Evolutionary conservation across 2,888 invertebrate genomes (phyloP).

Genomic region (Portevinia maculata): DNA sequence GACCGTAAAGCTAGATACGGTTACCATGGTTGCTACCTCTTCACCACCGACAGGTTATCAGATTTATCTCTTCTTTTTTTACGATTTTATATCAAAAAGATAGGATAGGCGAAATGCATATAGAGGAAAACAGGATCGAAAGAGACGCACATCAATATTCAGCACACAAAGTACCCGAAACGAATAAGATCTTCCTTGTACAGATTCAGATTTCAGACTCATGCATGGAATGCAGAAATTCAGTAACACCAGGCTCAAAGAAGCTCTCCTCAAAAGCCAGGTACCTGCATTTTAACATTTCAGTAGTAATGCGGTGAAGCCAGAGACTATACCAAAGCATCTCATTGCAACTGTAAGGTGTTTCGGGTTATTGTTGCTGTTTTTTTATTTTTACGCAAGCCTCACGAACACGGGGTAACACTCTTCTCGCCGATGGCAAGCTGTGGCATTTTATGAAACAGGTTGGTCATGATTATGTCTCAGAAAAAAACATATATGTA

Average conservation of each 20-base stretch:
- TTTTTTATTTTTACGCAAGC: conserved; percentile 1
- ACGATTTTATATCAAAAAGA: conserved; percentile 36
- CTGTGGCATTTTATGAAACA: conserved; percentile 68
- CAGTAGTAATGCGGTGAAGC: conserved; percentile 40
- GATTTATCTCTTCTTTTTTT: conserved; percentile 30
- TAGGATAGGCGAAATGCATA: not conserved
- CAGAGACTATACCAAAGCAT: conserved; percentile 54
- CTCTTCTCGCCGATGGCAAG: conserved; percentile 29
- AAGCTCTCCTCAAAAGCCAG: conserved; percentile 35
- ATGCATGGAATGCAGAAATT: conserved; percentile 50
- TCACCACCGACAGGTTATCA: conserved; percentile 47
- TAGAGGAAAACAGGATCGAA: conserved; percentile 27
- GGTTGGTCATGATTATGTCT: conserved; percentile 73
- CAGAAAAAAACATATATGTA: conserved; percentile 46
- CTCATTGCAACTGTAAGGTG: conserved; percentile 35
- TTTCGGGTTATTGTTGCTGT: conserved; percentile 20
- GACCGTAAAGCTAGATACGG: conserved; percentile 17
- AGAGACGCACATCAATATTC: conserved; percentile 39
- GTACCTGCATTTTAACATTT: conserved; percentile 48
- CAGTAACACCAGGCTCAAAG: conserved; percentile 56
- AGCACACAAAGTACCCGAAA: conserved; percentile 2
- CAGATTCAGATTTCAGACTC: too few relatives aligned
- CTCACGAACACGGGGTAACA: conserved; percentile 50
- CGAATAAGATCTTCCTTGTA: conserved; percentile 29
- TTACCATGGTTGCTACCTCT: conserved; percentile 17